Evolutionary conservation across 2,888 invertebrate species (phyloP), one percentile per base, ranked within the genome.

Genomic region (Aleiodes alternator): DNA sequence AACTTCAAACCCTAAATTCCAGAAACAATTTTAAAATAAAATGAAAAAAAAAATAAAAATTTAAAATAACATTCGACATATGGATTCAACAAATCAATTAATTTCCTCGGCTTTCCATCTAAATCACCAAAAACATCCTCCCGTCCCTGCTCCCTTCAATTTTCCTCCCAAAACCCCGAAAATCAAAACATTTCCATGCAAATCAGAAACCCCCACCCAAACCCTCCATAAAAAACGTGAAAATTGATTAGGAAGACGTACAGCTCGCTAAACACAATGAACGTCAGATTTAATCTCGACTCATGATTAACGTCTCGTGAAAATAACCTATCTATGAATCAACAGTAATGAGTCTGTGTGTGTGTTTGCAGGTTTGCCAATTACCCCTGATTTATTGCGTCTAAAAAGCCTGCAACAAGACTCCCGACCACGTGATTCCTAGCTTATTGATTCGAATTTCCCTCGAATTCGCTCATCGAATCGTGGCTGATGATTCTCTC

Each of bases 271-370:
- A 64, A 64, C 23, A 64, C 64, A 43, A 64, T 64, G 48, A 64
- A 64, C 43, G 64, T 64, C 64, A 43, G 64, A 64, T 64, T 64
- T 16, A 43, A 64, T 64, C 64, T 64, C 48, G 23, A 7, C 43
- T 16, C 43, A 14, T 64, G 64, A 23, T 64, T 64, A 64, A 64
- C 64, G 64, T 43, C 43, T 64, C 64, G 43, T 64, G 43, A 64
- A 43, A 76, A 77, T 80, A 61, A 61, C 61, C 69, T 76, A 79
- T 77, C 76, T 78, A 79, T 80, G 77, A 80, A 80, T 79, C 79
- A 75, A 57, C 75, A 51, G 75, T 56, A 79, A 75, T 75, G 59
- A 64, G 51, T 53, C 64, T 29, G 57, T 31, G 34, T 11, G 1
- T 61, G 59, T 53, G 72, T n/a, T n/a, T 64, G 51, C 14, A 38